phyloP scores from a whole-genome alignment of 2,888 invertebrate genomes.

The Neocrepidodera transversa region DNA sequence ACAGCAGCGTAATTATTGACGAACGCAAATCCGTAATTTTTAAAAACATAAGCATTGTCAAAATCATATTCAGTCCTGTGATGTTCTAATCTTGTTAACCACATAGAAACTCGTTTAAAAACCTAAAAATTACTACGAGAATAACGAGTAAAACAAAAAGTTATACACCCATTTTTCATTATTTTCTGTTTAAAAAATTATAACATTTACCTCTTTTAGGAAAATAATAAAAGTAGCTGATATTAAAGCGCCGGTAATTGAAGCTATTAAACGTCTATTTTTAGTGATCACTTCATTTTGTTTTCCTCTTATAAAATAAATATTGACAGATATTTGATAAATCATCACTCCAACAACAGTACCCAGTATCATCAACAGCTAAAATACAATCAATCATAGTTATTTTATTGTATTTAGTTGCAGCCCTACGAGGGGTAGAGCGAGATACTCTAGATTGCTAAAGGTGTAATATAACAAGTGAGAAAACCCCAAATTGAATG shows the following conservation, averaged over 20 bases:
- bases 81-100: conserved; percentile 56
- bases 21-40: conserved; percentile 55
- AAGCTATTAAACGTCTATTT: conserved; percentile 41
- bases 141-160: background rate
- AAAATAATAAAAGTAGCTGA: conserved; percentile 49
- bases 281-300: conserved; percentile 32
- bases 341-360: conserved; percentile 47
- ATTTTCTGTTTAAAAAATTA: no score
- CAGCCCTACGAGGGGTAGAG: no score
- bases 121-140: conserved; percentile 46
- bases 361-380: conserved; percentile 44
- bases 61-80: conserved; percentile 55
- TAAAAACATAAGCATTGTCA: conserved; percentile 55
- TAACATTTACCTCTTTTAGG: conserved; percentile 46
- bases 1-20: conserved; percentile 55
- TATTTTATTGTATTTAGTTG: no score
- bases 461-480: no score
- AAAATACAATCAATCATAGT: no score
- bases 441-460: no score
- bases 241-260: conserved; percentile 43
- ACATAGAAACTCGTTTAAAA: conserved; percentile 49
- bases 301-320: conserved; percentile 31
- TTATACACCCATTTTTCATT: no score
- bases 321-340: conserved; percentile 41
- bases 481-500: no score